Conservation (phyloP, 2,888 invertebrate genomes). For the Tenthredo notha region DNA sequence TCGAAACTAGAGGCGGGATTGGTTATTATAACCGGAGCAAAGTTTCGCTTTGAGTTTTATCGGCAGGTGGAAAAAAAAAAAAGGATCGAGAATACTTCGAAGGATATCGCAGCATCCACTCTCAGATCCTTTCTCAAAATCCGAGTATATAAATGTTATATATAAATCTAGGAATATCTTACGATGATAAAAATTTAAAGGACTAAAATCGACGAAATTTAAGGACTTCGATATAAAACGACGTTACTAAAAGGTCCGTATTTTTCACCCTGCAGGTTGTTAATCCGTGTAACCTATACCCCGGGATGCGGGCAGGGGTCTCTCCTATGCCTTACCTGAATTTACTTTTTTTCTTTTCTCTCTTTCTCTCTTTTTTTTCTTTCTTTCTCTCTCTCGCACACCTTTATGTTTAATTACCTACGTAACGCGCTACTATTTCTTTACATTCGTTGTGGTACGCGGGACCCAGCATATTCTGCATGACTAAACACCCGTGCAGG, state of each 20-base stretch:
- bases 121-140: background rate
- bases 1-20: slow-evolving; percentile 67
- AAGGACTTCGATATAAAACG: background rate
- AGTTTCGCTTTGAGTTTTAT: slow-evolving; percentile 63
- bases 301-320: slow-evolving; percentile 23
- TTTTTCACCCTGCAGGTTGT: slow-evolving; percentile 20
- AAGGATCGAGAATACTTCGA: background rate
- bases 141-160: background rate
- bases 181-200: background rate
- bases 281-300: slow-evolving; percentile 37
- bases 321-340: background rate
- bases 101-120: background rate
- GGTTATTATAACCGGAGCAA: slow-evolving; percentile 72
- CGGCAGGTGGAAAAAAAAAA: slow-evolving; percentile 62
- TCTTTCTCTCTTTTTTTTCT: background rate
- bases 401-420: slow-evolving; percentile 39
- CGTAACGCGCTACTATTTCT: slow-evolving; percentile 46
- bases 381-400: background rate
- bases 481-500: slow-evolving; percentile 68
- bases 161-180: background rate
- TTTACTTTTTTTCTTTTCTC: background rate
- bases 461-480: slow-evolving; percentile 66
- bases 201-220: background rate
- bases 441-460: slow-evolving; percentile 33
- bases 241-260: background rate